phyloP scores from a whole-genome alignment of 2,888 invertebrate genomes.

The Pyrrhosoma nymphula region DNA sequence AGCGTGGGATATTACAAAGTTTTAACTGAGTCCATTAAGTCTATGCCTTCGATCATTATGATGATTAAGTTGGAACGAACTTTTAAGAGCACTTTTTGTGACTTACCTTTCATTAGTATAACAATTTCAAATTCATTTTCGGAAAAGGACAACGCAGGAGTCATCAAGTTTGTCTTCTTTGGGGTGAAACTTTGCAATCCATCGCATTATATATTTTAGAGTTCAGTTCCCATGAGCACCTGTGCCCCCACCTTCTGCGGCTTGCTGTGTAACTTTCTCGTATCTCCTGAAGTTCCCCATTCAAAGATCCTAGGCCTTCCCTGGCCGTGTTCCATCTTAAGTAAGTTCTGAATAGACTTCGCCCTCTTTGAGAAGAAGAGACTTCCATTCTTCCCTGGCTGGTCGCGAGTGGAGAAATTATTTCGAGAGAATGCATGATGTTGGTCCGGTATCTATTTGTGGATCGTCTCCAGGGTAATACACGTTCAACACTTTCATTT shows the following conservation, averaged over 20 bases:
- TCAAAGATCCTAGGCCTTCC: background rate
- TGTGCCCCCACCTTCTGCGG: background rate
- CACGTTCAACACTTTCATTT: background rate
- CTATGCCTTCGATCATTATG: background rate
- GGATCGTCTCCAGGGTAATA: background rate
- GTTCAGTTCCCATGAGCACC: conserved; percentile 31
- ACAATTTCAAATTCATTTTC: conserved; percentile 13
- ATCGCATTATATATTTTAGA: background rate
- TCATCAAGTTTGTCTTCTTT: background rate
- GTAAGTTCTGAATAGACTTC: background rate
- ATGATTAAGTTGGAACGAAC: background rate
- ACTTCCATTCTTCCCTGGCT: background rate
- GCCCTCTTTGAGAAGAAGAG: background rate
- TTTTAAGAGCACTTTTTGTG: background rate
- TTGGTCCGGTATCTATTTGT: background rate
- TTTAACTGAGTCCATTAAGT: background rate
- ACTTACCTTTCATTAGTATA: conserved; percentile 13
- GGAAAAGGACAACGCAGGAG: background rate
- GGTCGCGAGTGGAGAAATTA: background rate
- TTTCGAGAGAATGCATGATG: background rate
- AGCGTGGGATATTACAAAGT: background rate
- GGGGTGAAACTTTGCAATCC: background rate
- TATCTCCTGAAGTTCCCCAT: background rate
- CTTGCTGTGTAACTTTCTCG: background rate
- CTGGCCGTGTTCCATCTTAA: background rate